Conservation (phyloP, 2,113 vertebrate genomes). For the Lamprologus tigripictilis region DNA sequence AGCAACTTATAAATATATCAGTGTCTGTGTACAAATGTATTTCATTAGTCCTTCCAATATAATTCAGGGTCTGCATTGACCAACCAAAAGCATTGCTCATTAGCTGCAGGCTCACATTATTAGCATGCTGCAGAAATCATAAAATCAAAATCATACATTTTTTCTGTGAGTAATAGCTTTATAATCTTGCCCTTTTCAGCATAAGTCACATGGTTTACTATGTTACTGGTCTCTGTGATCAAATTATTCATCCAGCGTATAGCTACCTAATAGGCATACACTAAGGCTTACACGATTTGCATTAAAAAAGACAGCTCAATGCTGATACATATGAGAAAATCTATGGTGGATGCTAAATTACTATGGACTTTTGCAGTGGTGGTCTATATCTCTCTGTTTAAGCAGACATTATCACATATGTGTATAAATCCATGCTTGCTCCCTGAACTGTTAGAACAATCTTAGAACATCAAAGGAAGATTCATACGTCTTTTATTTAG, state of each 20-base stretch:
- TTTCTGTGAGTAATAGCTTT: background rate
- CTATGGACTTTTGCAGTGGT: background rate
- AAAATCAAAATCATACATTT: background rate
- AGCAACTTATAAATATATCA: background rate
- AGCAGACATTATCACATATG: background rate
- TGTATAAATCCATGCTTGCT: background rate
- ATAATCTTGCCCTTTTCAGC: background rate
- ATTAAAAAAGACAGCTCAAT: background rate
- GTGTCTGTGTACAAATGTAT: background rate
- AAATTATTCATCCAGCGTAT: background rate
- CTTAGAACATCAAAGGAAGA: background rate
- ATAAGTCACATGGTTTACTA: background rate
- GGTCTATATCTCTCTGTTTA: background rate
- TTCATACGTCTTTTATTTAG: background rate
- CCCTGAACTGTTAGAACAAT: background rate
- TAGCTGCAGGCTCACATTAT: background rate
- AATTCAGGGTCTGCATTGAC: background rate
- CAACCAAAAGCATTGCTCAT: background rate
- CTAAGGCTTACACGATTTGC: background rate
- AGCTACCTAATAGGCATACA: background rate
- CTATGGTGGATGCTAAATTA: background rate
- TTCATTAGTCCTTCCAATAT: background rate
- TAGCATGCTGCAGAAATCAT: background rate
- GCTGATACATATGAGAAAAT: background rate
- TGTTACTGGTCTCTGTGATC: background rate